A percentile compares a stretch with the other conserved stretches of the same genome.
Conservation (phyloP, 1,140 invertebrate species). For the Drosophila persimilis region DNA sequence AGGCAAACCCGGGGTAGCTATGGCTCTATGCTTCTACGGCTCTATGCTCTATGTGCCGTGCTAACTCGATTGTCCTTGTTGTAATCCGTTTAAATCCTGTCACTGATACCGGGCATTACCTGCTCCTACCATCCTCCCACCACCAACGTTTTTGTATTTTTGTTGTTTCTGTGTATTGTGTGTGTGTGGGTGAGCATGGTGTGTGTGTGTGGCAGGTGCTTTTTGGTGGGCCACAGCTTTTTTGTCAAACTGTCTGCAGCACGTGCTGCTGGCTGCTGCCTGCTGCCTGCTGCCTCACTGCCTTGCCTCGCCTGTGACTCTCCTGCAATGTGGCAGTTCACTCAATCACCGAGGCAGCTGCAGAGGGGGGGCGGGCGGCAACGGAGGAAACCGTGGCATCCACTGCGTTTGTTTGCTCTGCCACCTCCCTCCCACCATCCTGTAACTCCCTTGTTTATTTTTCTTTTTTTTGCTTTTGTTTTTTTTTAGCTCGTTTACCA, state of each 20-base stretch:
- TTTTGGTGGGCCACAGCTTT: conserved; percentile 65
- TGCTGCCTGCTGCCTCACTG: neutral
- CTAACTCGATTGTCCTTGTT: conserved; percentile 80
- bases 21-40: neutral
- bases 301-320: conserved; percentile 14
- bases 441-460: conserved; percentile 19
- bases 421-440: conserved; percentile 4
- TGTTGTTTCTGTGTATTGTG: conserved; percentile 5
- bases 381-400: neutral
- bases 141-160: neutral
- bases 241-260: conserved; percentile 80
- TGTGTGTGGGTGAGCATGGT: conserved; percentile 5
- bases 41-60: conserved; percentile 53
- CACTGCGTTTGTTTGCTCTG: conserved; percentile 68
- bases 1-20: conserved; percentile 10
- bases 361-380: conserved; percentile 7
- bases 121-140: conserved; percentile 18
- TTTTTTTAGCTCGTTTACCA: conserved; percentile 38
- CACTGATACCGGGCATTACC: conserved; percentile 77
- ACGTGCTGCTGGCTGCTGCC: conserved; percentile 58
- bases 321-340: conserved; percentile 77
- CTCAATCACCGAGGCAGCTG: conserved; percentile 75
- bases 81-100: conserved; percentile 80
- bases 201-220: conserved; percentile 19
- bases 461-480: conserved; percentile 38